Evolutionary conservation across 1,140 invertebrate species (phyloP), one percentile per base, ranked within the genome.

Genomic region (Druon quercuslanigerum): DNA sequence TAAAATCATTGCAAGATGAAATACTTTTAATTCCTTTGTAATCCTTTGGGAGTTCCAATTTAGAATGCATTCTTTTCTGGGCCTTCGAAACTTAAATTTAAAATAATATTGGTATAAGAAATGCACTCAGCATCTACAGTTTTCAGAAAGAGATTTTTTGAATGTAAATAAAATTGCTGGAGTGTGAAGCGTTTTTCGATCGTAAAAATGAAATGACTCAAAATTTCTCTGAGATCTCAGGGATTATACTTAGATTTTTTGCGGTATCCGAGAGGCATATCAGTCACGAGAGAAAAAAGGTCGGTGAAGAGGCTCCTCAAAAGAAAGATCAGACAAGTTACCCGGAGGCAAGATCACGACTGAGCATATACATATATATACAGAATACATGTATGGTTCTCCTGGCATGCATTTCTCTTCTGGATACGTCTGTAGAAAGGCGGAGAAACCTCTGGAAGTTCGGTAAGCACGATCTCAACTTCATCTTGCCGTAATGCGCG

Each of bases 391-490:
- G 72, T 76, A 72, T 17, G 72, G 73, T 25, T 20, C 56, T 73
- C 71, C 79, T 16, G 14, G 40, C 75, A 74, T 74, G 78, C 86
- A 83, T 88, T 87, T 88, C 86, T 86, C 84, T 81, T 74, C 77
- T 80, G 78, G 82, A 87, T 84, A 84, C 82, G 81, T 83, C 82
- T 80, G 82, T 88, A 89, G 87, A 88, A 89, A 89, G 87, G 87
- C 82, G 77, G 85, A 85, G 87, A 89, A 88, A 86, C 87, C 76
- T 86, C 82, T 86, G 76, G 83, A 88, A 87, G 83, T 71, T 75
- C 78, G 40, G 78, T 79, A 77, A 82, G 77, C 54, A 78, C 80
- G 66, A 80, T 82, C 72, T 78, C 77, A 82, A 83, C 79, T 83
- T 82, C 79, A 80, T 86, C 83, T 83, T 73, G 82, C 78, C 57